Base-by-base conservation (phyloP, 2,113 vertebrate genomes). In the Pyxicephalus adspersus region DNA sequence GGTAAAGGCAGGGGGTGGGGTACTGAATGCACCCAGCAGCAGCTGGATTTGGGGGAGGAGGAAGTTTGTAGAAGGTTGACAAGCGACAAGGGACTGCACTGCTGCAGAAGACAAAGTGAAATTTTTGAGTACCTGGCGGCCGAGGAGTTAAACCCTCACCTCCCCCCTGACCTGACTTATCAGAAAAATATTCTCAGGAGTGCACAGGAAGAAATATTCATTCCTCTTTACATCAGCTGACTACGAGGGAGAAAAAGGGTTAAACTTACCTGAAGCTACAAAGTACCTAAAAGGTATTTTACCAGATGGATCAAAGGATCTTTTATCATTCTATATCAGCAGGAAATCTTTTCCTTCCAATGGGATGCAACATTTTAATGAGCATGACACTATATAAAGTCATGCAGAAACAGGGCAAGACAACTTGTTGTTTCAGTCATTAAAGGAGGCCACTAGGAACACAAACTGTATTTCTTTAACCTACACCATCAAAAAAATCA, bases 91-190 rank as follows among this genome's bases (percentile, higher is more conserved):
- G 29, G 31, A 60, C 20, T 38, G 52, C 51, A 60, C 22, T 26
- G 65, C 28, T 55, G 58, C 29, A 22, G 8, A 25, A 57, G 8
- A 64, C 58, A 63, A 34, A 77, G 52, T 34, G 20, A 34, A 34
- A 23, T 45, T 8, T 50, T 57, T 15, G 25, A 18, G 17, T 58
- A 31, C 31, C 23, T 28, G 66, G 67, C 55, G 26, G 64, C 60
- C 38, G 50, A 77, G 45, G 74, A 7, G 76, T 81, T 74, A 83
- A 58, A 64, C n/a, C 38, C 55, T 38, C 50, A 18, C 45, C 26
- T 55, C 31, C 61, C 51, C 58, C 18, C 28, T 16, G 52, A 58
- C 54, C 55, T 60, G 54, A 16, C 20, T 34, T 60, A 23, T 60
- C 11, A 22, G 23, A 8, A 29, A 38, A 51, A 18, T 57, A 11